Base-by-base conservation (phyloP, 2,113 vertebrate genomes). In the Hystrix brachyura region DNA sequence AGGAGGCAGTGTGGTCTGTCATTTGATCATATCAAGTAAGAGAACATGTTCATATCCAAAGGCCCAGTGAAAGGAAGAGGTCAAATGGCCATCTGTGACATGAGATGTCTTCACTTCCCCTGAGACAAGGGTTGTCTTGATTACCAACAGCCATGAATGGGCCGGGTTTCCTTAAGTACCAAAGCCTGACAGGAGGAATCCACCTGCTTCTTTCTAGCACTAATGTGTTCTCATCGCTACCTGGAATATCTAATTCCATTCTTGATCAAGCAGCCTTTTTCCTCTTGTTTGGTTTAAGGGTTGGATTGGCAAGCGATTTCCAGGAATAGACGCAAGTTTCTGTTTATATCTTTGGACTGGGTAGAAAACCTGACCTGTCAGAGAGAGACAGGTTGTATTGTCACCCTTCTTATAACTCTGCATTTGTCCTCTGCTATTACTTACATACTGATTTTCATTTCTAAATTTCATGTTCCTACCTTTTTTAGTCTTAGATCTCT, bases 361-460 rank as follows among this genome's bases (percentile, higher is more conserved):
- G 46, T 7, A 88, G 64, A 91, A 76, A 69, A 6, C 51, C 27
- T 81, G 53, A 81, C 10, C 18, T 62, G 4, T 78, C 10, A 25
- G 64, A 94, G 13, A 25, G 64, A 94, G 13, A 18, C 51, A 27
- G 82, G 71, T 85, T 79, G 83, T 83, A 29, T 23, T 7, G 14
- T 59, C 57, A 72, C 21, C 5, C 34, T 78, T 67, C 11, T 79
- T 14, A 25, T 2, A 10, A 57, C 8, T 48, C 64, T 81, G 78
- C n/a, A 25, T 25, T 81, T 81, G 18, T 86, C 7, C 29, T 69
- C 65, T 23, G 32, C 29, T 69, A 34, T 53, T 51, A 17, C 14
- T 87, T 65, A 86, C 65, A 67, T 5, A 18, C 17, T 48, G 11
- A 27, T 85, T 95, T 88, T 92, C 51, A 60, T 84, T 92, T 87